phyloP scores from a whole-genome alignment of 2,888 invertebrate species.

The Sphinx pinastri region DNA sequence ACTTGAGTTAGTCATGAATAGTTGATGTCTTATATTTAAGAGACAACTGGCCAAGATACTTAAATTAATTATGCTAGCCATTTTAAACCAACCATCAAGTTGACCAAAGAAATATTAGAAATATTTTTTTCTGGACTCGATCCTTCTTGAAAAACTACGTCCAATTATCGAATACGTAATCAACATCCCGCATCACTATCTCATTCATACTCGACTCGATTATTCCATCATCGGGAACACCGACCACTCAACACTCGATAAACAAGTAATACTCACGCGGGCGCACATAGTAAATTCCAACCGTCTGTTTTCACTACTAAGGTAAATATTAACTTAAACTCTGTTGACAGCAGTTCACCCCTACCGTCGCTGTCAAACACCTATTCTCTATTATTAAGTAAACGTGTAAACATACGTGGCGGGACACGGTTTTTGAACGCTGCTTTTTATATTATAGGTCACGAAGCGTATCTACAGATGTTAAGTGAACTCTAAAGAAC shows the following conservation, averaged over 20 bases:
- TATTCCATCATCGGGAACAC: neutral
- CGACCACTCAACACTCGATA: neutral
- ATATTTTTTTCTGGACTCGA: too few species aligned
- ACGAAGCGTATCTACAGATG: neutral
- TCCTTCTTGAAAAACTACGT: neutral
- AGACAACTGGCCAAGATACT: too few species aligned
- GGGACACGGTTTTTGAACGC: neutral
- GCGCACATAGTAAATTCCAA: slow-evolving; percentile 10
- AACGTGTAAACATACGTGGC: neutral
- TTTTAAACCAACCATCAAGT: too few species aligned
- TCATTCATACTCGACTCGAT: neutral
- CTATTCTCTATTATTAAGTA: slow-evolving; percentile 20
- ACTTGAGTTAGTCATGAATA: too few species aligned
- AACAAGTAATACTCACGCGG: slow-evolving; percentile 3
- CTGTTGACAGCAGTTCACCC: neutral
- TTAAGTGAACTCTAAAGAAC: too few species aligned
- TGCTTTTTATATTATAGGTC: neutral
- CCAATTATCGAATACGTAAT: neutral
- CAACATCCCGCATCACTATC: neutral
- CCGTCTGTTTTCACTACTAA: slow-evolving; percentile 2
- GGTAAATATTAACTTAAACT: slow-evolving; percentile 16
- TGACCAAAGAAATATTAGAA: too few species aligned
- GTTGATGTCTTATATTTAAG: too few species aligned
- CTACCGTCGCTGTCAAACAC: slow-evolving; percentile 12
- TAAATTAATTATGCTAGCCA: too few species aligned